Conservation (phyloP, 2,113 vertebrate genomes). For the Hylia prasina region DNA sequence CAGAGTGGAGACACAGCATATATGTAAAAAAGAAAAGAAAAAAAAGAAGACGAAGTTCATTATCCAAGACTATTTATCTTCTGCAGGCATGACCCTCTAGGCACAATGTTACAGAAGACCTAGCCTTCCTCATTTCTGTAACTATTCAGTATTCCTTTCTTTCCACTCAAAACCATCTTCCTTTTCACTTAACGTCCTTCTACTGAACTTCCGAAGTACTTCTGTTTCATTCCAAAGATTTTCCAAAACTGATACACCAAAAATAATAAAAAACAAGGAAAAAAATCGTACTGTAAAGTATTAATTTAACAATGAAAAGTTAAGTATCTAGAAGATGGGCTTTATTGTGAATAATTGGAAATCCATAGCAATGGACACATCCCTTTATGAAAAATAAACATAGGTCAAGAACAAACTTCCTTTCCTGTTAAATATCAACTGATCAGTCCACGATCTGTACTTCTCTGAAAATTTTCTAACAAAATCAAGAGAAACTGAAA, state of each 20-base stretch:
- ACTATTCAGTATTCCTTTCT: background rate
- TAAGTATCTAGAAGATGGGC: background rate
- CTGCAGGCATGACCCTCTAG: background rate
- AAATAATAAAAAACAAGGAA: background rate
- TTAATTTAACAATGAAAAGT: background rate
- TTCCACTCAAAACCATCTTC: background rate
- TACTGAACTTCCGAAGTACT: background rate
- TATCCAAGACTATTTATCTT: background rate
- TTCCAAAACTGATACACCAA: background rate
- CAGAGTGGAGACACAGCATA: background rate
- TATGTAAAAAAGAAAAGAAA: background rate
- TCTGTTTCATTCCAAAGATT: background rate
- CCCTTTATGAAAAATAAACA: background rate
- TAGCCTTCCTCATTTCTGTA: background rate
- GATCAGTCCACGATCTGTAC: background rate
- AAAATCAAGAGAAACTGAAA: background rate
- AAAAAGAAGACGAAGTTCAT: background rate
- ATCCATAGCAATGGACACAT: background rate
- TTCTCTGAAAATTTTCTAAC: background rate
- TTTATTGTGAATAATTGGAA: background rate
- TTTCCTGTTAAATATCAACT: background rate
- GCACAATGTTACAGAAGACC: background rate
- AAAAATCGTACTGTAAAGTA: background rate
- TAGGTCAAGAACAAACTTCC: background rate
- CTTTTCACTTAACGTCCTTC: background rate